Evolutionary conservation across 2,888 invertebrate genomes (phyloP), one percentile per base, ranked within the genome.

Genomic region (Ptychoptera albimana): DNA sequence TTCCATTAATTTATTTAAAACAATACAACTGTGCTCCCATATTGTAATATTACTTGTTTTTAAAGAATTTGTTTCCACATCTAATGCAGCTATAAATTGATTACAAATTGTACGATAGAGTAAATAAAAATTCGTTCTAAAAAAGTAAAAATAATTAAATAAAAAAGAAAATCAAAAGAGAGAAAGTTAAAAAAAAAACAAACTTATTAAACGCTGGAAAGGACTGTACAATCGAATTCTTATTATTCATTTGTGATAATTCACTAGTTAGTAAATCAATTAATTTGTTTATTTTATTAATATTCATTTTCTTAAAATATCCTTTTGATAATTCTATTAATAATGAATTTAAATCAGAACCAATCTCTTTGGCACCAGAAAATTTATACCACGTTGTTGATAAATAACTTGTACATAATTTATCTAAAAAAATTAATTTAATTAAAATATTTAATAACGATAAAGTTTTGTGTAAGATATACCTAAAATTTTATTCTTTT

Each of bases 321-420:
- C 72, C 71, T 53, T 73, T 74, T 12, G 82, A 62, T 43, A 86
- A 60, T 47, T 69, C 68, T 54, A 81, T 75, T 12, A 84, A 61
- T 48, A 72, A 67, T 49, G 74, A 71, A 60, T 80, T 82, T 51
- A 71, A 75, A 45, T 67, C 57, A 9, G 78, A 67, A 11, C 83
- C 84, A 49, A 74, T 77, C 55, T 81, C 79, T 44, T 68, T 58
- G 47, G 64, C 56, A 2, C 81, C 80, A 51, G 76, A 73, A 36
- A 67, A 59, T 48, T 74, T 72, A 52, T 74, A 75, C 87, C 87
- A 87, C 49, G 75, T 73, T 44, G 73, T 71, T 32, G 68, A 70
- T 50, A 87, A 64, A 51, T 30, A 35, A 12, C 16, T 30, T 11
- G 15, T 16, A 35, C 42, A 35, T 8, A 42, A 34, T 23, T 42